Evolutionary conservation across 1,140 invertebrate genomes (phyloP), one percentile per base, ranked within the genome.

Genomic region (Ctenoplectra terminalis): DNA sequence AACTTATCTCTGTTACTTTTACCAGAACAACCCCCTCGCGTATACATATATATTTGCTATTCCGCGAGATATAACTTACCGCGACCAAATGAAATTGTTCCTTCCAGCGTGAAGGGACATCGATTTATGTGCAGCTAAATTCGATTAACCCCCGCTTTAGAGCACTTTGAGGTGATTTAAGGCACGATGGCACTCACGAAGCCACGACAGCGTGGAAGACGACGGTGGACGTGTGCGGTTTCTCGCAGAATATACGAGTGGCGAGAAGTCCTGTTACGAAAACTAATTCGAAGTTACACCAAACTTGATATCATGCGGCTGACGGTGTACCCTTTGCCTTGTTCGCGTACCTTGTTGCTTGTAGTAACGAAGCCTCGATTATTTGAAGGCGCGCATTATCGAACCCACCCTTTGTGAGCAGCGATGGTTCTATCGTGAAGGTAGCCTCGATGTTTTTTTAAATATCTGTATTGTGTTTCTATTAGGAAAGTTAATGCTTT

Each of bases 51-150:
- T 77, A 46, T 67, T 58, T 48, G 26, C 13, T 37, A 52, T 54
- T 46, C 37, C 7, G 4, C 26, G 20, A 67, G 54, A 31, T 69
- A 54, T 71, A 54, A 71, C 23, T 34, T 29, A 15, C 26, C 29
- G n/a, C 34, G n/a, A 11, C 54, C 11, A 63, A 63, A 54, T 63
- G 69, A 80, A 74, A 80, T 63, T 71, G 77, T 64, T 43, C 56
- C 58, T 43, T 40, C 34, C 46, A 61, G 9, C 58, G 54, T 11
- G 77, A 63, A 61, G 58, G 58, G 69, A 73, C 77, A 74, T 74
- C 77, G 70, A 80, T 80, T 80, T 80, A 80, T 74, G 77, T 64
- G 70, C 60, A 56, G 46, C 77, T 64, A 74, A 80, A 80, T 64
- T 80, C 77, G 77, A 80, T 80, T 80, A 80, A 80, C 46, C 29